Evolutionary conservation across 2,113 vertebrate species (phyloP), one percentile per base, ranked within the genome.

Genomic region (Cololabis saira): DNA sequence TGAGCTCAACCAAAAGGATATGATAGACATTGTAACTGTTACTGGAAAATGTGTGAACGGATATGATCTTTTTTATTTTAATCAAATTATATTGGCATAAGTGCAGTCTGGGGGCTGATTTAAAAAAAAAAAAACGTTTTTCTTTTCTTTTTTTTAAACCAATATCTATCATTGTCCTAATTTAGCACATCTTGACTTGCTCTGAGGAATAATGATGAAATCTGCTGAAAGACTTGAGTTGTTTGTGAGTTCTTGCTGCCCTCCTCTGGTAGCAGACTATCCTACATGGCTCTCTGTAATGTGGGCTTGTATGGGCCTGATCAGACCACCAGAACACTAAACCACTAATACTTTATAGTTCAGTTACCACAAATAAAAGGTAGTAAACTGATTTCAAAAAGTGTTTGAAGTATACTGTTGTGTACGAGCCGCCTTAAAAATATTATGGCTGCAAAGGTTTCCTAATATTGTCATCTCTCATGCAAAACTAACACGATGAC

Each of bases 231-330:
- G 11, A 62, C 13, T 62, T 1, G 3, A 74, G 16, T 10, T 45
- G 24, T 85, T 74, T 71, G 61, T 85, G 14, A 65, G 44, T 71
- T 27, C 2, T 19, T 90, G 87, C 89, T 92, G 87, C 87, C 89
- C 86, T 78, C 90, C 14, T 53, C 66, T 90, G 90, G 81, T 67
- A 16, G 27, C 0, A 43, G 0, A 67, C 12, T 14, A 47, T 66
- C 40, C 22, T n/a, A 22, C n/a, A 14, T 27, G 30, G 15, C 27
- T 5, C 4, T 4, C 0, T 15, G 24, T 4, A 4, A 1, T 44
- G 27, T 47, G 21, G 49, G 14, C 13, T 60, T n/a, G n/a, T 44
- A 19, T 47, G 21, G 49, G 14, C 13, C 64, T n/a, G n/a, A 30
- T 47, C 50, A 52, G 15, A 45, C 15, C 8, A 13, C 19, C 16